These are phyloP conservation scores for Scortum barcoo DNA, from an alignment of 2,113 vertebrate genomes.

Conservation along the genomic window DNA sequence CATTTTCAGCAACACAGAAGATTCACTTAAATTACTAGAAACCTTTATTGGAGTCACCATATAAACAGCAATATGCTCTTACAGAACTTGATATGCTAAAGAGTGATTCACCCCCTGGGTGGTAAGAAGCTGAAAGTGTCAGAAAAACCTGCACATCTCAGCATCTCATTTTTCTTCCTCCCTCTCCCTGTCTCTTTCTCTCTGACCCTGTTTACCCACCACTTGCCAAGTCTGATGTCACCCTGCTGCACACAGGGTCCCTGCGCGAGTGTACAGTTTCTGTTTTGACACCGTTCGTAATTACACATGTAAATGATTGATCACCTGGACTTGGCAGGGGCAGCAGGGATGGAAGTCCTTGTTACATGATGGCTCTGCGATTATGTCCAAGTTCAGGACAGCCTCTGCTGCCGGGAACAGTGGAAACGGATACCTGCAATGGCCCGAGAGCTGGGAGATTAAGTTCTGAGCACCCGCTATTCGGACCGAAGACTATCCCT, in stretches of 20 bases:
- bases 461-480: conserved; percentile 81
- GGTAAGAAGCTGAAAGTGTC: conserved; percentile 60
- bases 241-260: conserved; percentile 66
- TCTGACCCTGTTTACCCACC: conserved; percentile 69
- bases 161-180: conserved; percentile 59
- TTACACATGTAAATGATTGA: conserved; percentile 89
- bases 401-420: conserved; percentile 54
- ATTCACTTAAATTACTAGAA: conserved; percentile 7
- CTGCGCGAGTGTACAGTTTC: conserved; percentile 81
- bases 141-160: conserved; percentile 56
- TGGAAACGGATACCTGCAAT: conserved; percentile 78
- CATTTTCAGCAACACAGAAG: conserved; percentile 9
- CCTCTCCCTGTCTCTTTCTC: conserved; percentile 49
- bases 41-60: conserved; percentile 15
- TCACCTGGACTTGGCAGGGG: conserved; percentile 77
- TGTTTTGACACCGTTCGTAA: conserved; percentile 88
- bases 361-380: conserved; percentile 61
- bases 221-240: conserved; percentile 84
- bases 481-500: conserved; percentile 76
- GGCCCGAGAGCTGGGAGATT: conserved; percentile 78
- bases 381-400: conserved; percentile 65
- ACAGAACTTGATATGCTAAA: conserved; percentile 53
- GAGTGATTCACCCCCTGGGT: conserved; percentile 53
- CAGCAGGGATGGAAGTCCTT: conserved; percentile 73
- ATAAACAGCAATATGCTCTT: conserved; percentile 32